Evolutionary conservation across 2,113 vertebrate species (phyloP).

Genomic region (Mastomys coucha): DNA sequence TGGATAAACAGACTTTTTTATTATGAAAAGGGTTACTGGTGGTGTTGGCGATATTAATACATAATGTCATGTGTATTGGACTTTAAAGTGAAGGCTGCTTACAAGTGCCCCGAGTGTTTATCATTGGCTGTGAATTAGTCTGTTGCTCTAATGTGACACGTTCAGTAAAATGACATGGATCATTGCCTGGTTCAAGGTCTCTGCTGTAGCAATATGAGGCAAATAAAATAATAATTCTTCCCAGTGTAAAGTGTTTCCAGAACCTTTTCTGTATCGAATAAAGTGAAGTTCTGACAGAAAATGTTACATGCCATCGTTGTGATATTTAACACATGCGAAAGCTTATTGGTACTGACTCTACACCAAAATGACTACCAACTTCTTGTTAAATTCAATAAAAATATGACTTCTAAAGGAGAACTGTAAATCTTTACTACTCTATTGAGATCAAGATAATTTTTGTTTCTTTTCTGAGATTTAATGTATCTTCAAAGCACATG

Average conservation of each 20-base stretch:
- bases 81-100: slow-evolving; percentile 52
- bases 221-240: slow-evolving; percentile 60
- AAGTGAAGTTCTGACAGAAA: slow-evolving; percentile 30
- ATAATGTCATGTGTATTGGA: slow-evolving; percentile 64
- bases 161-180: slow-evolving; percentile 70
- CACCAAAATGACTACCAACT: not conserved
- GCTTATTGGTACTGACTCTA: not conserved
- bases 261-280: not conserved
- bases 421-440: not conserved
- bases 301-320: not conserved
- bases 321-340: slow-evolving; percentile 35
- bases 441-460: not conserved
- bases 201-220: slow-evolving; percentile 22
- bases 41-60: slow-evolving; percentile 64
- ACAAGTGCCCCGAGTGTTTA: slow-evolving; percentile 61
- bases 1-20: slow-evolving; percentile 66
- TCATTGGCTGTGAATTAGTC: slow-evolving; percentile 71
- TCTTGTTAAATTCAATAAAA: not conserved
- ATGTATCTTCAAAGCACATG: not conserved
- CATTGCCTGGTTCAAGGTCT: slow-evolving; percentile 61
- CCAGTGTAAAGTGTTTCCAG: slow-evolving; percentile 10
- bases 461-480: not conserved
- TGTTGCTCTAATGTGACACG: slow-evolving; percentile 69
- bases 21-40: slow-evolving; percentile 51
- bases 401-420: not conserved